Conservation (phyloP, 64 coral and sea anemone species). For the Hydrozoanthus tunicans region DNA sequence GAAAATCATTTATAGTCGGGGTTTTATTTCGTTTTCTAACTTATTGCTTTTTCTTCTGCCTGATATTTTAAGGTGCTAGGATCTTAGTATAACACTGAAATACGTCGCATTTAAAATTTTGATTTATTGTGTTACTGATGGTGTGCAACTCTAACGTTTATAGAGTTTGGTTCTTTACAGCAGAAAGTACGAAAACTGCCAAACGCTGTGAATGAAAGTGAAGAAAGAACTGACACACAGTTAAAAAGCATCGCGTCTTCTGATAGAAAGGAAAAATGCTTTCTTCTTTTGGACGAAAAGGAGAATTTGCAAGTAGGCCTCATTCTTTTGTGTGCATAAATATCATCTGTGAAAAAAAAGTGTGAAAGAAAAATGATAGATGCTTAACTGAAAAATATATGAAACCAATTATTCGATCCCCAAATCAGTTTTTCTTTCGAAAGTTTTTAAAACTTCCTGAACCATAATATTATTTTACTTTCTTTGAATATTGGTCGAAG, state of each 20-base stretch:
- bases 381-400: too few relatives aligned
- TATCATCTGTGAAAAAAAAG: neutral
- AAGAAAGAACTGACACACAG: neutral
- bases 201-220: neutral
- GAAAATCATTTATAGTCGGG: too few relatives aligned
- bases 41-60: too few relatives aligned
- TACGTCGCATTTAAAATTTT: neutral
- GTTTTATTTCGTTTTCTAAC: neutral
- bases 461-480: too few relatives aligned
- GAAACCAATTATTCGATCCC: too few relatives aligned
- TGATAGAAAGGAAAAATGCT: conserved; percentile 36
- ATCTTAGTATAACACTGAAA: too few relatives aligned
- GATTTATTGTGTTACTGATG: neutral
- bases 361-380: neutral
- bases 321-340: neutral
- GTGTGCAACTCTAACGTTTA: neutral
- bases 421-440: too few relatives aligned
- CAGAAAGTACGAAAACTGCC: neutral
- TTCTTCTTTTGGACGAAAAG: conserved; percentile 82
- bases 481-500: too few relatives aligned
- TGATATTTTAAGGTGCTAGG: too few relatives aligned
- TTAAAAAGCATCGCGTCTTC: conserved; percentile 32
- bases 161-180: conserved; percentile 4
- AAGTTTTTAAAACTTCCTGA: too few relatives aligned
- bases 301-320: conserved; percentile 75